Evolutionary conservation across 1,140 invertebrate species (phyloP).

Genomic region (Heliconius eleuchia): DNA sequence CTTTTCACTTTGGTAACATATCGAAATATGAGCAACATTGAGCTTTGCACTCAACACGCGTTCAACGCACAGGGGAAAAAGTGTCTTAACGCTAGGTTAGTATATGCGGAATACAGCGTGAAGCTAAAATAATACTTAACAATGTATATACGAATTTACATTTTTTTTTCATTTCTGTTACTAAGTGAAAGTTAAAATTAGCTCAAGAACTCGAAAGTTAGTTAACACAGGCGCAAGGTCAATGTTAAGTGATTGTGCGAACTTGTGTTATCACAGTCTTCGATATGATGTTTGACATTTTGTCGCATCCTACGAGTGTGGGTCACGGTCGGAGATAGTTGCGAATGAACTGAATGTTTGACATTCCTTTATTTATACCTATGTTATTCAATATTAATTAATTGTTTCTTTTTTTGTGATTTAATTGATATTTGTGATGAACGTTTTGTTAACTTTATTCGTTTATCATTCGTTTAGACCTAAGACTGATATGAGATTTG

Average conservation of each 20-base stretch:
- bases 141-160: too few species aligned
- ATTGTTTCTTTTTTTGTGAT: too few species aligned
- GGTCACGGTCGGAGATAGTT: background rate
- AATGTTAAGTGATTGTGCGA: conserved; percentile 15
- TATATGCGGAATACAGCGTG: too few species aligned
- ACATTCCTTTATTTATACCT: background rate
- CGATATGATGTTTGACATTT: conserved; percentile 5
- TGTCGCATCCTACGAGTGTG: background rate
- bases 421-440: too few species aligned
- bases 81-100: too few species aligned
- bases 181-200: background rate
- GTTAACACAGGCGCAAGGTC: background rate
- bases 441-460: too few species aligned
- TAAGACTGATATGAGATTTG: too few species aligned
- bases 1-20: too few species aligned
- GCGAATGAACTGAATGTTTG: background rate
- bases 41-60: background rate
- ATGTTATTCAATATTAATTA: background rate
- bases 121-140: too few species aligned
- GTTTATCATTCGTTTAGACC: too few species aligned
- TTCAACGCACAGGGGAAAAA: too few species aligned
- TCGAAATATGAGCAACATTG: background rate
- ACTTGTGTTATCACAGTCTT: background rate
- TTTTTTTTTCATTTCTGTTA: background rate
- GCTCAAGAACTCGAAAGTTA: background rate